Percentiles rank a stretch among this genome's conserved stretches.
Evolutionary conservation across 2,113 vertebrate genomes (phyloP).

Genomic region (Callionymus lyra): DNA sequence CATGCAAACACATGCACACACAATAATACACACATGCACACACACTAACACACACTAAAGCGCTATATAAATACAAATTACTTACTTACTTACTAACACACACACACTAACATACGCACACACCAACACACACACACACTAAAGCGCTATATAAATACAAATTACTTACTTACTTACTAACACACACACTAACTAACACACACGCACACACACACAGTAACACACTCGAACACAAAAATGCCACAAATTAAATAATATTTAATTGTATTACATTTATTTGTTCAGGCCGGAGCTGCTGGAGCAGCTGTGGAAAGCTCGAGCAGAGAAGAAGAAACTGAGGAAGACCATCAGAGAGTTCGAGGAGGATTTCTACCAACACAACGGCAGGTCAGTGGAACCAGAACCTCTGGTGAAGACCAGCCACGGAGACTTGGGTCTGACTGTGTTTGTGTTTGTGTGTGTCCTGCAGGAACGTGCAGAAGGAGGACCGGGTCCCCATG

Average conservation of each 20-base stretch:
- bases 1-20: slow-evolving; percentile 14
- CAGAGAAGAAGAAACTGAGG: slow-evolving; percentile 93
- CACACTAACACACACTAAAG: not conserved
- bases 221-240: too few species aligned
- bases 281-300: slow-evolving; percentile 92
- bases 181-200: not conserved
- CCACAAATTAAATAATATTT: too few species aligned
- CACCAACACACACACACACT: slow-evolving; percentile 1
- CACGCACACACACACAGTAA: too few species aligned
- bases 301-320: slow-evolving; percentile 94
- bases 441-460: not conserved
- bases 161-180: too few species aligned
- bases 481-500: slow-evolving; percentile 90
- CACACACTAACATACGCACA: slow-evolving; percentile 6
- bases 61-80: too few species aligned
- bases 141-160: too few species aligned
- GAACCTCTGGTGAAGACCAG: not conserved
- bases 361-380: slow-evolving; percentile 91
- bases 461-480: slow-evolving; percentile 79
- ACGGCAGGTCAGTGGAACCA: slow-evolving; percentile 78
- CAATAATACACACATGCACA: slow-evolving; percentile 6
- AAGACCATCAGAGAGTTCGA: slow-evolving; percentile 90
- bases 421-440: not conserved
- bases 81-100: not conserved
- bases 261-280: not conserved